Evolutionary conservation across 1,140 invertebrate genomes (phyloP), one percentile per base, ranked within the genome.

Genomic region (Panagrolaimus sp.): DNA sequence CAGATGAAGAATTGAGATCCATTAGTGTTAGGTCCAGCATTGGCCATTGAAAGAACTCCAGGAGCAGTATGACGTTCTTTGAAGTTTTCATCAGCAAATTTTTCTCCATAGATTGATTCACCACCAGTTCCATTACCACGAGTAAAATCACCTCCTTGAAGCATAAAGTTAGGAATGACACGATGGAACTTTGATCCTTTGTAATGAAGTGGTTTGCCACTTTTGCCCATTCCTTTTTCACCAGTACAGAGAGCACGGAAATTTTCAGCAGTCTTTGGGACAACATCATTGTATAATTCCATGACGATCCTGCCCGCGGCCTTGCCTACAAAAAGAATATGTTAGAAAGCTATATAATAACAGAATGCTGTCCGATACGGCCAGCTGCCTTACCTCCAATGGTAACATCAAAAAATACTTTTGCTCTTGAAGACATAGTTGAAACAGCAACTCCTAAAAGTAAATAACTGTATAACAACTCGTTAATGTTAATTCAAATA

Each of bases 121-220:
- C 93, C 94, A 66, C 93, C 93, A 85, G 93, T 96, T 81, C 93
- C 92, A 84, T 96, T 93, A 20, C 77, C 77, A 63, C 85, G 92
- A 90, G 92, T 96, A 82, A 96, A 96, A 83, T 97, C 93, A 73
- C 92, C 92, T 11, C 65, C 65, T 38, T 51, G 95, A 84, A 92
- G 91, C 93, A 97, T 96, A 87, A 97, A 98, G 83, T 94, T 93
- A 73, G 95, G 94, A 82, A 98, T 96, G 70, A 98, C 90, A 78
- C 95, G 89, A 71, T 87, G 86, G 80, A 87, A 85, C n/a, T 82
- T 84, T 61, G 82, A 75, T 13, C 83, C 84, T 70, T 82, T 82
- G 78, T 72, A 82, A 70, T 87, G 85, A 27, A 87, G 80, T 61
- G 84, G 81, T 70, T 84, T 82, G 42, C 84, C 85, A 61, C 76